Conservation (phyloP, 2,797 vertebrate species). For the Silurus aristotelis region DNA sequence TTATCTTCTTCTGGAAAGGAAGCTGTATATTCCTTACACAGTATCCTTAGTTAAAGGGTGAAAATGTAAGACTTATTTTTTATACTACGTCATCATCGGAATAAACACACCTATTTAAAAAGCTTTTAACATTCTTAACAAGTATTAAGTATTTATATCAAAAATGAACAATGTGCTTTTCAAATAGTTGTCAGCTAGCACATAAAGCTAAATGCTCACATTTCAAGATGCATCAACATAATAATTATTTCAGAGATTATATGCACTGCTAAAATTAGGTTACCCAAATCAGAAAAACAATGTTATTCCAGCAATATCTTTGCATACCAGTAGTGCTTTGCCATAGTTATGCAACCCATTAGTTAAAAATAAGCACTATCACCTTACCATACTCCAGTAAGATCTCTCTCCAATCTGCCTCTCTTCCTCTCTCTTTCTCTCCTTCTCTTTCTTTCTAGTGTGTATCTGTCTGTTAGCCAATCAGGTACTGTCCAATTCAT, state of each 20-base stretch:
- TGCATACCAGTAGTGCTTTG: background rate
- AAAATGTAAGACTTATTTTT: background rate
- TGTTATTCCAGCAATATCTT: background rate
- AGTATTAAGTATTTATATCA: background rate
- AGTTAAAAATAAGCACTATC: conserved; percentile 28
- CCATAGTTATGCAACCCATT: conserved; percentile 3
- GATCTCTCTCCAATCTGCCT: conserved; percentile 32
- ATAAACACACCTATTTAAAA: background rate
- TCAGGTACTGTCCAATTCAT: conserved; percentile 43
- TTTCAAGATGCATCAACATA: conserved; percentile 16
- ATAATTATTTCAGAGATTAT: background rate
- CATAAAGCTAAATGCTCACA: conserved; percentile 2
- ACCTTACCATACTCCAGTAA: conserved; percentile 50
- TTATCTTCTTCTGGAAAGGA: conserved; percentile 20
- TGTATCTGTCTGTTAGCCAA: conserved; percentile 47
- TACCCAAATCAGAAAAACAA: background rate
- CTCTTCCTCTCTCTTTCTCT: conserved; percentile 34
- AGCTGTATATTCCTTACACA: conserved; percentile 18
- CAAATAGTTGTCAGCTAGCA: background rate
- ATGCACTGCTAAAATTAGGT: background rate
- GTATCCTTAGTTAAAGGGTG: conserved; percentile 31
- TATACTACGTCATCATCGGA: background rate
- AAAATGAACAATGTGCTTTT: background rate
- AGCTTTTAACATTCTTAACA: background rate
- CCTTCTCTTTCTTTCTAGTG: conserved; percentile 30